Percentiles rank a stretch among this genome's conserved stretches.
These are phyloP conservation scores for Lacerta bilineata DNA, from an alignment of 2,797 vertebrate species.

Conservation along the genomic window DNA sequence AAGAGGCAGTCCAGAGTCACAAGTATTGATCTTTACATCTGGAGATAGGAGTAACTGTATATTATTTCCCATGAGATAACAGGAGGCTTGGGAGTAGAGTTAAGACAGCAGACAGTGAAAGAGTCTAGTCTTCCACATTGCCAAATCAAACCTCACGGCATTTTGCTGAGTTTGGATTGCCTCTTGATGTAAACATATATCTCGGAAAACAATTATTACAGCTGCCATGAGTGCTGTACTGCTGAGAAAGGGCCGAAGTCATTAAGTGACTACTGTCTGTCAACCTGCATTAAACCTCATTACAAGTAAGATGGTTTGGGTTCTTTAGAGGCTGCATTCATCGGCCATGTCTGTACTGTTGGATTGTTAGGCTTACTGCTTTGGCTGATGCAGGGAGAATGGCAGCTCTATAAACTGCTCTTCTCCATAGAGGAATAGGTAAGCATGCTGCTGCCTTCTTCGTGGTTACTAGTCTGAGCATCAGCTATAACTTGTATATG, in stretches of 20 bases:
- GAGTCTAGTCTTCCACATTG: neutral
- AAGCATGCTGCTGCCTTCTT: no score
- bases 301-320: constrained; percentile 16
- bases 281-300: neutral
- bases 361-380: neutral
- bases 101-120: neutral
- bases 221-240: neutral
- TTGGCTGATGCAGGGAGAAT: neutral
- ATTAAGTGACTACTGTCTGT: neutral
- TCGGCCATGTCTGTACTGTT: no score
- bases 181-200: neutral
- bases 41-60: neutral
- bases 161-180: neutral
- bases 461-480: no score
- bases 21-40: constrained; percentile 10
- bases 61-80: neutral
- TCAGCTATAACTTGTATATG: no score
- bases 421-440: neutral
- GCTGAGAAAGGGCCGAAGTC: neutral
- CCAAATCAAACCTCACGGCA: neutral
- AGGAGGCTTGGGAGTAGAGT: neutral
- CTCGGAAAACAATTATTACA: constrained; percentile 22
- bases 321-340: neutral
- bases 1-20: neutral
- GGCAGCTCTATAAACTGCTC: neutral